These are phyloP conservation scores for Brachynemurus nebulosus DNA, from an alignment of 2,888 invertebrate species.

Conservation along the genomic window DNA sequence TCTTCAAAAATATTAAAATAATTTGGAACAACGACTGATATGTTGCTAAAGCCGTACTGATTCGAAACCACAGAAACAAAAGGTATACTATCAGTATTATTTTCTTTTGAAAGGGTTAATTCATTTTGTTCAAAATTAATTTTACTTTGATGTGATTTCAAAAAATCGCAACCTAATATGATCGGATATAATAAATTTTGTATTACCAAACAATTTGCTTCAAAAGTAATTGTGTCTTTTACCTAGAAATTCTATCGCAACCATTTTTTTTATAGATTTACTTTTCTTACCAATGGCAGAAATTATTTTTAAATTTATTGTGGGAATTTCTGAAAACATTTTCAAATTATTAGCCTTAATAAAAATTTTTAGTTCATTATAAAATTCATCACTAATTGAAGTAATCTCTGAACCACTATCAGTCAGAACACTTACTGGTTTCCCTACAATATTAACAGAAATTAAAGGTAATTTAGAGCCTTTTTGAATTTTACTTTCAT, in stretches of 20 bases:
- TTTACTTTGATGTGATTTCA: not conserved
- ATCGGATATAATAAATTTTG: not conserved
- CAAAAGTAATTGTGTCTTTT: not conserved
- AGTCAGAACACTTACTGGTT: not conserved
- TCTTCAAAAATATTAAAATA: not conserved
- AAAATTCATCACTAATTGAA: not conserved
- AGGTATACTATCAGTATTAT: not conserved
- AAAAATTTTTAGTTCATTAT: not conserved
- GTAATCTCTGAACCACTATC: not conserved
- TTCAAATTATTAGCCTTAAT: not conserved
- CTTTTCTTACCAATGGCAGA: not conserved
- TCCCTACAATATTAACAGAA: too few species aligned
- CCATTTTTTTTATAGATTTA: not conserved
- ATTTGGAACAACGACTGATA: too few species aligned
- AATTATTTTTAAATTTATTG: not conserved
- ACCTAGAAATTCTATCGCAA: not conserved
- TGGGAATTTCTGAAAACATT: not conserved
- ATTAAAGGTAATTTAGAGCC: too few species aligned
- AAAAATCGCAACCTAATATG: not conserved
- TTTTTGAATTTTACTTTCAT: too few species aligned
- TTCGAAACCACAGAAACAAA: too few species aligned
- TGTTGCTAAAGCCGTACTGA: too few species aligned
- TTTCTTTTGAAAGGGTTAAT: not conserved
- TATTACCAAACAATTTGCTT: not conserved
- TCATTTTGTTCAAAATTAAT: not conserved